Evolutionary conservation across 2,888 invertebrate species (phyloP).

Genomic region (Aphrophora alni): DNA sequence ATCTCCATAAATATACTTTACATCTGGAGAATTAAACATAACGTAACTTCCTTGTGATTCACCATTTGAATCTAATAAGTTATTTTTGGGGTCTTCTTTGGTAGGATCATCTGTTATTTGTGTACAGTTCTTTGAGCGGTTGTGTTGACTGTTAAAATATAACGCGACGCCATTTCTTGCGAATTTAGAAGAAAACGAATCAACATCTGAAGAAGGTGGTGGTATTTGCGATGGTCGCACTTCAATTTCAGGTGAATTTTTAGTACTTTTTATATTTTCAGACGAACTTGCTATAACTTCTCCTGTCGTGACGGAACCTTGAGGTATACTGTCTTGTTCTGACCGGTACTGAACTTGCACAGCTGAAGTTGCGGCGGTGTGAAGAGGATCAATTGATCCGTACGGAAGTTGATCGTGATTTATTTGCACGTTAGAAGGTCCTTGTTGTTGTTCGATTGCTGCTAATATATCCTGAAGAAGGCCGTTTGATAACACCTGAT

Average conservation of each 20-base stretch:
- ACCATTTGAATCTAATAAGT: slow-evolving; percentile 33
- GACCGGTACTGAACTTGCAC: slow-evolving; percentile 2
- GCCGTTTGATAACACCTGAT: slow-evolving; percentile 78
- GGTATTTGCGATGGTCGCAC: slow-evolving; percentile 58
- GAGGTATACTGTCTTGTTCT: slow-evolving; percentile 32
- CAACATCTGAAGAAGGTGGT: slow-evolving; percentile 56
- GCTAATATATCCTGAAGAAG: slow-evolving; percentile 80
- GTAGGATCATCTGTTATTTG: slow-evolving; percentile 49
- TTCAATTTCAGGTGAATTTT: slow-evolving; percentile 56
- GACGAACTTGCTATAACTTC: not conserved
- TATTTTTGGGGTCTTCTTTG: slow-evolving; percentile 40
- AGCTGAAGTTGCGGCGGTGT: slow-evolving; percentile 33
- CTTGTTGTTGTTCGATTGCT: slow-evolving; percentile 73
- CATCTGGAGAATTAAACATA: slow-evolving; percentile 50
- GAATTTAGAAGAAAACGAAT: slow-evolving; percentile 55
- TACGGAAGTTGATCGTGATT: slow-evolving; percentile 30
- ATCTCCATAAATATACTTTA: slow-evolving; percentile 51
- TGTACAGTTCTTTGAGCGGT: slow-evolving; percentile 51
- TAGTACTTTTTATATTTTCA: slow-evolving; percentile 49
- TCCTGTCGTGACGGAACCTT: slow-evolving; percentile 20
- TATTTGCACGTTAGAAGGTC: slow-evolving; percentile 10
- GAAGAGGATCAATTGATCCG: slow-evolving; percentile 26
- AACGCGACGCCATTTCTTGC: slow-evolving; percentile 45
- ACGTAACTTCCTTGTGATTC: slow-evolving; percentile 48
- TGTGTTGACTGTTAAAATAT: slow-evolving; percentile 45